These are phyloP conservation scores for Carapus acus DNA, from an alignment of 2,797 vertebrate genomes.

Conservation along the genomic window DNA sequence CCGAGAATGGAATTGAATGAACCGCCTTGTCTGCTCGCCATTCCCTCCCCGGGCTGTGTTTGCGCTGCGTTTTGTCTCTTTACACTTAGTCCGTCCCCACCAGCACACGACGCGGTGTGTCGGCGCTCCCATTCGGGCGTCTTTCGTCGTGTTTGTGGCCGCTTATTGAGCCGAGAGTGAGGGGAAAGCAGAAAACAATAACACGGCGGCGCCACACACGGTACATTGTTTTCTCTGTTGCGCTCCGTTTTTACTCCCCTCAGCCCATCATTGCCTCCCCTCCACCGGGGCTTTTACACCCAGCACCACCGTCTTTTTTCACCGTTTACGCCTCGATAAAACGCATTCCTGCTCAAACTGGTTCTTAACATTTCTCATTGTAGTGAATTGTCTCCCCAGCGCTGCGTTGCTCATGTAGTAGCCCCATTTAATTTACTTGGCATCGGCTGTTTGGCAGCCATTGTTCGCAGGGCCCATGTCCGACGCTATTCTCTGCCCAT, in stretches of 20 bases:
- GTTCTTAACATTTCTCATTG: constrained; percentile 17
- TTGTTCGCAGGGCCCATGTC: constrained; percentile 65
- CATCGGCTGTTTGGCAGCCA: constrained; percentile 63
- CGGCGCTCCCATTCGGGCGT: constrained; percentile 9
- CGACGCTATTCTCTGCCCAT: constrained; percentile 39
- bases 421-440: constrained; percentile 57
- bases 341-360: constrained; percentile 11
- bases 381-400: constrained; percentile 26
- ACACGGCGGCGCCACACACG: constrained; percentile 52
- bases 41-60: constrained; percentile 49
- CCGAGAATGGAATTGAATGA: constrained; percentile 72
- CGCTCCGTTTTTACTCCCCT: constrained; percentile 55
- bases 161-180: constrained; percentile 30
- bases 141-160: constrained; percentile 8
- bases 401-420: constrained; percentile 39
- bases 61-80: constrained; percentile 25
- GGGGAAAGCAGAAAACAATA: constrained; percentile 61
- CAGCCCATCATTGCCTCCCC: constrained; percentile 53
- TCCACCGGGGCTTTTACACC: constrained; percentile 35
- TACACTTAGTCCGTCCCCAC: not conserved
- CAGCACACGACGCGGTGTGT: constrained; percentile 11
- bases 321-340: constrained; percentile 10
- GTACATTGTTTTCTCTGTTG: constrained; percentile 65
- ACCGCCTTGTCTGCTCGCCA: constrained; percentile 74
- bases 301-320: constrained; percentile 10